These are phyloP conservation scores for Temnothorax longispinosus DNA, from an alignment of 1,140 invertebrate genomes.

Conservation along the genomic window DNA sequence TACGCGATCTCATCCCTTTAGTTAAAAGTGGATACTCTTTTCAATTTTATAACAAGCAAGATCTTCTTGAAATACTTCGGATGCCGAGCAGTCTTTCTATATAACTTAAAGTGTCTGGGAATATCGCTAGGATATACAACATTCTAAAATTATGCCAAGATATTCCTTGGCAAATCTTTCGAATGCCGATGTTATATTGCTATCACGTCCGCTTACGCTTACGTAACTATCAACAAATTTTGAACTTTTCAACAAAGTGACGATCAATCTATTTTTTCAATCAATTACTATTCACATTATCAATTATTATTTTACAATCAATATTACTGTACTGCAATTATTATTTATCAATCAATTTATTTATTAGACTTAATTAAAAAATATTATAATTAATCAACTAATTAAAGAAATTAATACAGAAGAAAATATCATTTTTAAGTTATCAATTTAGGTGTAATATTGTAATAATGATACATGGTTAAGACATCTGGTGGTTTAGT, in stretches of 20 bases:
- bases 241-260: not conserved
- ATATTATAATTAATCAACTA: not conserved
- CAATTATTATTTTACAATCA: too few relatives aligned
- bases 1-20: not conserved
- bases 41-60: conserved; percentile 47
- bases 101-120: conserved; percentile 48
- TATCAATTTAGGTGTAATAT: not conserved
- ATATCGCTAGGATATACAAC: conserved; percentile 15
- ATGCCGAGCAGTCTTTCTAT: conserved; percentile 44
- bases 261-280: not conserved
- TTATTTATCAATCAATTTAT: too few relatives aligned
- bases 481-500: not conserved
- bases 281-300: too few relatives aligned
- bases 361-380: too few relatives aligned
- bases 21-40: not conserved
- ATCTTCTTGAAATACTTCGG: conserved; percentile 25
- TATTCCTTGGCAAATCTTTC: conserved; percentile 51
- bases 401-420: not conserved
- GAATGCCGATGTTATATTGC: conserved; percentile 16
- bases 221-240: not conserved
- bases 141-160: conserved; percentile 63
- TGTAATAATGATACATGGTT: not conserved
- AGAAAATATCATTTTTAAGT: not conserved
- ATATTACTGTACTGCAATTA: too few relatives aligned
- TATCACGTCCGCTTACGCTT: not conserved